Evolutionary conservation across 2,113 vertebrate species (phyloP), one percentile per base, ranked within the genome.

Genomic region (Chascanopsetta lugubris): DNA sequence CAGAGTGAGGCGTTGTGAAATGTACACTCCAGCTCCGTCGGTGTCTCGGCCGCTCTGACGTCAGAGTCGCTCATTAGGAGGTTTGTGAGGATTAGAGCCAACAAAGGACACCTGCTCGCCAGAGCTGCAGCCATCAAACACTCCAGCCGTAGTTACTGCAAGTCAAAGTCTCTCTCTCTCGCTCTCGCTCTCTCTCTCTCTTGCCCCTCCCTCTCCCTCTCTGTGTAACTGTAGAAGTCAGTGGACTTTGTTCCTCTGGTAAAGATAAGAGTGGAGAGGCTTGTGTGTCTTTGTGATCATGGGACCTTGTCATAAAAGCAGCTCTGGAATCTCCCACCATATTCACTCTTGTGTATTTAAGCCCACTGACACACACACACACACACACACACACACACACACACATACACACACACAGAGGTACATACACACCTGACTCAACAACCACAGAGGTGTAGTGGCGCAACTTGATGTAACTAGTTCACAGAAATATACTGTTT

Each of bases 41-140:
- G 78, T 55, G 3, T 45, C 48, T 75, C 55, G 29, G 66, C 43
- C 51, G 77, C 63, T 1, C 67, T 89, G 87, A 87, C 71, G 75
- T 87, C 87, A 87, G 60, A 53, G 42, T 22, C 42, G 61, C 63
- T 68, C 65, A 75, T 67, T 36, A 26, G 67, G 62, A 71, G 61
- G 57, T 80, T 76, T 82, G 70, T 67, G 61, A 64, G 83, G 81
- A 80, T 84, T 80, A 82, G 59, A 32, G 27, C 71, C 42, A 69
- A 84, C 83, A 87, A 88, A 85, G 80, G 68, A 82, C 80, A 82
- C 68, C 84, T 82, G 84, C 80, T 82, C 73, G 55, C 69, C 48
- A 8, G 24, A 30, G 64, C 58, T 58, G 53, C 69, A 51, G 25
- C 18, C n/a, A 17, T 1, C 1, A 54, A 65, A 53, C 48, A 7